Evolutionary conservation across 2,888 invertebrate species (phyloP).

Genomic region (Scaptomyza parva): DNA sequence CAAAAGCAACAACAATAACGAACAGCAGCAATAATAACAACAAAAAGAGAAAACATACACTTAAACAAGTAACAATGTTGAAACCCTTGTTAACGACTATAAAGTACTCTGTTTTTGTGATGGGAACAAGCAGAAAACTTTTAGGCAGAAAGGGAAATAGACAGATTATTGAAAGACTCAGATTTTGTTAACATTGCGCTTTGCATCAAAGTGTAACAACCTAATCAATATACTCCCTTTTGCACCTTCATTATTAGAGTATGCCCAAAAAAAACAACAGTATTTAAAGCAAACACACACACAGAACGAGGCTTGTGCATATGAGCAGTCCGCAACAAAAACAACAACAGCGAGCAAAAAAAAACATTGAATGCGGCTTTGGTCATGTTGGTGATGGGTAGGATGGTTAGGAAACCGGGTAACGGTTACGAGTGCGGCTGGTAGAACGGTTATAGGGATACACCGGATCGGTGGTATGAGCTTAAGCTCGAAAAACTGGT

Average conservation of each 20-base stretch:
- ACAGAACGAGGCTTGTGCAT: constrained; percentile 38
- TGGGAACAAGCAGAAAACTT: not conserved
- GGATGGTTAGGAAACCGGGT: too few relatives aligned
- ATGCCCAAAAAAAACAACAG: constrained; percentile 9
- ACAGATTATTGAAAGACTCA: too few relatives aligned
- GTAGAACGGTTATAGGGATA: constrained; percentile 9
- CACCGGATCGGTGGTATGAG: not conserved
- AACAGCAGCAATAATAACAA: constrained; percentile 29
- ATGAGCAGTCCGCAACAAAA: constrained; percentile 31
- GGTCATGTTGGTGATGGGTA: constrained; percentile 31
- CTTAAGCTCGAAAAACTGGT: constrained; percentile 34
- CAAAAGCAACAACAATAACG: constrained; percentile 35
- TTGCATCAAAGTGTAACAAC: too few relatives aligned
- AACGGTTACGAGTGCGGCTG: constrained; percentile 40
- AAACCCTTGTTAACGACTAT: not conserved
- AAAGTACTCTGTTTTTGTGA: not conserved
- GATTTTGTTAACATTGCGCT: too few relatives aligned
- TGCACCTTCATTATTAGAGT: not conserved
- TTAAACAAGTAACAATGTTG: constrained; percentile 16
- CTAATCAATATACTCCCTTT: not conserved
- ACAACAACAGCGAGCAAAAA: constrained; percentile 30
- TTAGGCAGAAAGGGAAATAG: too few relatives aligned
- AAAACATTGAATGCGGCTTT: constrained; percentile 24
- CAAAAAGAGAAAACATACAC: constrained; percentile 14
- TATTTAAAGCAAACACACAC: constrained; percentile 52